Conservation (phyloP, 1,140 invertebrate species). For the Macrobrachium nipponense region DNA sequence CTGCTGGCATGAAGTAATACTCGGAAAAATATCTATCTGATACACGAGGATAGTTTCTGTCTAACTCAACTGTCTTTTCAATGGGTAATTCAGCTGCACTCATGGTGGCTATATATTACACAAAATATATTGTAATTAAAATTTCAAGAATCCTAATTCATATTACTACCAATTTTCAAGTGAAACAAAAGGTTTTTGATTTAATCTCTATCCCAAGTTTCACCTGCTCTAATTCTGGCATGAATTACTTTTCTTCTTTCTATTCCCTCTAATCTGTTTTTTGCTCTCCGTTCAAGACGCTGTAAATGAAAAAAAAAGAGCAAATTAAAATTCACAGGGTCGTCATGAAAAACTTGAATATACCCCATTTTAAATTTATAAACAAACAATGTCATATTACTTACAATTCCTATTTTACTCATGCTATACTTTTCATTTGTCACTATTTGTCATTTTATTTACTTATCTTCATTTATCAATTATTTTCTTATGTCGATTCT, state of each 20-base stretch:
- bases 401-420: not conserved
- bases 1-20: conserved; percentile 39
- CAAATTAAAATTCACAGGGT: too few species aligned
- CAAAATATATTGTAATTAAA: not conserved
- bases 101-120: not conserved
- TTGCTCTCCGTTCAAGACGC: conserved; percentile 21
- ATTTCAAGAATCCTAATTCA: not conserved
- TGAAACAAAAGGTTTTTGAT: not conserved
- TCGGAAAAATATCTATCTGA: conserved; percentile 41
- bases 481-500: too few species aligned
- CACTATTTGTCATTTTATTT: too few species aligned
- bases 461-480: too few species aligned
- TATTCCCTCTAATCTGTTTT: conserved; percentile 9
- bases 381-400: not conserved
- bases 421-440: too few species aligned
- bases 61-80: conserved; percentile 31
- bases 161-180: not conserved
- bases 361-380: too few species aligned
- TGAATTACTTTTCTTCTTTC: conserved; percentile 29
- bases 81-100: conserved; percentile 6
- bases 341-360: not conserved
- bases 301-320: not conserved
- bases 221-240: conserved; percentile 34
- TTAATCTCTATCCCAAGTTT: conserved; percentile 22
- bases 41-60: conserved; percentile 38